Evolutionary conservation across 1,140 invertebrate genomes (phyloP).

Genomic region (Eulimnadia texana): DNA sequence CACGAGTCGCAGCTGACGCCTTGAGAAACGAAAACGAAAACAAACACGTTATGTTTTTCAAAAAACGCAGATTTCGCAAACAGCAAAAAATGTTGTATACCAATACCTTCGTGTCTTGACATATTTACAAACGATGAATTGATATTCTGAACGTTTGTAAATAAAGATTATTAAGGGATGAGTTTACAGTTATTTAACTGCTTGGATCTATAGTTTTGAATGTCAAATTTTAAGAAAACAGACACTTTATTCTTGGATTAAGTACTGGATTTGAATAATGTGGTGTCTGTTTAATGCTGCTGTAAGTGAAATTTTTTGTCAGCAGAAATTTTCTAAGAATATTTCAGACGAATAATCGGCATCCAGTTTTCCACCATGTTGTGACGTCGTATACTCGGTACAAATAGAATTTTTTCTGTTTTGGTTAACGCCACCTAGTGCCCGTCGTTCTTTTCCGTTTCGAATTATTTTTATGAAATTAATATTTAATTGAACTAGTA

Average conservation of each 20-base stretch:
- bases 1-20: slow-evolving; percentile 97
- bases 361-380: neutral
- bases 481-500: neutral
- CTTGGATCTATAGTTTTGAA: neutral
- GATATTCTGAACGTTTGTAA: slow-evolving; percentile 3
- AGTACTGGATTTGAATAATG: neutral
- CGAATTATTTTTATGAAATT: neutral
- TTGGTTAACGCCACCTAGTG: neutral
- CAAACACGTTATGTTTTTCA: slow-evolving; percentile 6
- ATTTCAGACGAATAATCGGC: neutral
- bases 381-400: neutral
- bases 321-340: no score
- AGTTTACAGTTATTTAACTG: neutral
- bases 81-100: slow-evolving; percentile 7
- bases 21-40: slow-evolving; percentile 26
- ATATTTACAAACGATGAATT: no score
- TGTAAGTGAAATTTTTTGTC: neutral
- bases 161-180: neutral
- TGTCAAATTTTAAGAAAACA: slow-evolving; percentile 7
- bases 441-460: neutral
- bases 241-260: neutral
- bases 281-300: neutral
- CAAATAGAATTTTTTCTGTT: neutral
- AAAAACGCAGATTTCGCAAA: slow-evolving; percentile 14
- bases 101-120: slow-evolving; percentile 66